phyloP scores from a whole-genome alignment of 2,797 vertebrate species.

The Bradypodion ventrale region DNA sequence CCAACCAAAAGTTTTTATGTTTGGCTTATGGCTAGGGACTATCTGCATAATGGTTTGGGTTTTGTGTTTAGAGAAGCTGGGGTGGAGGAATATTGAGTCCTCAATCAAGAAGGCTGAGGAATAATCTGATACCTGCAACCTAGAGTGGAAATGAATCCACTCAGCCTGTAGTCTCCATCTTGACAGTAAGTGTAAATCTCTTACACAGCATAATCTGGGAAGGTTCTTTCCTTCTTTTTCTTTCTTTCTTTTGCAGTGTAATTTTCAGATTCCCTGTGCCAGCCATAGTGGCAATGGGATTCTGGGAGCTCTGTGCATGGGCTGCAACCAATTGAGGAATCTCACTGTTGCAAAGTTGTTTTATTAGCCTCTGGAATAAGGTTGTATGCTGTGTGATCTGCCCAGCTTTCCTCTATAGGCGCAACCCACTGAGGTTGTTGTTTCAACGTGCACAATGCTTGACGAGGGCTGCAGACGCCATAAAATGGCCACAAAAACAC shows the following conservation, averaged over 20 bases:
- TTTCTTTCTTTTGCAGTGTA: neutral
- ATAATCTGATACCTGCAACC: neutral
- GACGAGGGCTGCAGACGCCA: too few relatives aligned
- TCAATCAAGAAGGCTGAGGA: neutral
- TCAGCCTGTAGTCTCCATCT: neutral
- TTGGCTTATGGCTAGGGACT: neutral
- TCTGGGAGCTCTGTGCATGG: neutral
- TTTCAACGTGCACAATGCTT: too few relatives aligned
- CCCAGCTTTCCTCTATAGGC: too few relatives aligned
- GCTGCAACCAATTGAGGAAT: neutral
- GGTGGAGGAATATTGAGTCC: too few relatives aligned
- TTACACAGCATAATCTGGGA: neutral
- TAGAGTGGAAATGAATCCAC: neutral
- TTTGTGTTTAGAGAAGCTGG: too few relatives aligned
- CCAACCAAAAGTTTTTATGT: neutral
- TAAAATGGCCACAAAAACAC: too few relatives aligned
- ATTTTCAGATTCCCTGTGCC: too few relatives aligned
- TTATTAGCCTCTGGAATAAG: neutral
- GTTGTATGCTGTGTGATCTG: too few relatives aligned
- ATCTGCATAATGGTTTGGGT: neutral
- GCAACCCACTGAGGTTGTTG: too few relatives aligned
- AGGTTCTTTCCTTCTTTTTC: neutral
- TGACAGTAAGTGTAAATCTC: neutral
- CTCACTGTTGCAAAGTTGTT: neutral
- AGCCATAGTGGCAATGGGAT: too few relatives aligned